Evolutionary conservation across 2,113 vertebrate genomes (phyloP).

Genomic region (Gopherus evgoodei): DNA sequence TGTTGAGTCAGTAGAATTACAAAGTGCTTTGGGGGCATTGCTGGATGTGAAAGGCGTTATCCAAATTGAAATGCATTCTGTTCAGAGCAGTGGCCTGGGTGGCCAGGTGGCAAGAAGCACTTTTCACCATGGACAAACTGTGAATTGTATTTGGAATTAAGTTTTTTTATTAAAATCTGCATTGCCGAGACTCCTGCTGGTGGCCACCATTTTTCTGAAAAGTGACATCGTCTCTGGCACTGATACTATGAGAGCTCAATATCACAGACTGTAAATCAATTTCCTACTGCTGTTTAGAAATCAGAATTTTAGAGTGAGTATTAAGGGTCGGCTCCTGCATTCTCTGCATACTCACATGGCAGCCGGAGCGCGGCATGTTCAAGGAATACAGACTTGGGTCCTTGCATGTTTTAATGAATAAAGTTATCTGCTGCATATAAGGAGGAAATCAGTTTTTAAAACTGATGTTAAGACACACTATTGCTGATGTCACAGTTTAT

Average conservation of each 20-base stretch:
- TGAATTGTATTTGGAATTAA: slow-evolving; percentile 74
- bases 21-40: slow-evolving; percentile 50
- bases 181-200: slow-evolving; percentile 39
- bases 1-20: not conserved
- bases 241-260: not conserved
- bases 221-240: slow-evolving; percentile 58
- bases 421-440: slow-evolving; percentile 5
- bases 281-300: not conserved
- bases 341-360: not conserved
- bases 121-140: slow-evolving; percentile 64
- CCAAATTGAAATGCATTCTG: slow-evolving; percentile 67
- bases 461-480: slow-evolving; percentile 53
- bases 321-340: not conserved
- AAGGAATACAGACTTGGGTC: not conserved
- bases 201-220: slow-evolving; percentile 30
- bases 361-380: not conserved
- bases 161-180: slow-evolving; percentile 71
- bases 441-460: slow-evolving; percentile 12
- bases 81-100: slow-evolving; percentile 51
- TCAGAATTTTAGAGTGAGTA: not conserved
- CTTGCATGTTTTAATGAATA: not conserved
- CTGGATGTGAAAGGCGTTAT: slow-evolving; percentile 30
- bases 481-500: slow-evolving; percentile 72
- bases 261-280: not conserved
- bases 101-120: slow-evolving; percentile 52